Base-by-base conservation (phyloP, 2,888 invertebrate species). In the Drosophila austrosaltans region DNA sequence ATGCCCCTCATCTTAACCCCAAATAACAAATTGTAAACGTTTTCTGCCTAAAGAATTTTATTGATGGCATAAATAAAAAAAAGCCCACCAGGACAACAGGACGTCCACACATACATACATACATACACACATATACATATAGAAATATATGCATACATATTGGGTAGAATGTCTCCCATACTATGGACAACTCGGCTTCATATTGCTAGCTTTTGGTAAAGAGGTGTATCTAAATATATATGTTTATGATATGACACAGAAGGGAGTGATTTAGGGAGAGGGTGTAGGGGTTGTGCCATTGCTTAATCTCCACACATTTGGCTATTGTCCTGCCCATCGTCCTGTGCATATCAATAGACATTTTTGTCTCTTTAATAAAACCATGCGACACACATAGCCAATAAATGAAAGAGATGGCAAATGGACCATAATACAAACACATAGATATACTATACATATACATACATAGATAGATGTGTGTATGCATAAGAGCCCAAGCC, bases 61-160 rank as follows among this genome's bases (percentile, higher is more conserved):
- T 84, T 81, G 81, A 79, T 75, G 78, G 75, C 75, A 84, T 82
- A 82, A 81, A 82, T 76, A 79, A 79, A 72, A 16, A 16, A 61
- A 30, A 30, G 67, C 60, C 70, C 58, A 60, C 58, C 22, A 54
- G 30, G 53, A 48, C 54, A 44, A 32, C 22, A 16, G 44, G 39
- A 57, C 36, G 22, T 22, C 4, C 10, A 4, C n/a, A 12, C n/a
- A 12, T 40, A 20, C 8, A 25, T 40, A 20, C 8, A 25, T 30
- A 30, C 44, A 36, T 36, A 25, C 32, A 62, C 10, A 32, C 54
- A 16, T 42, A 36, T 20, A 10, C 22, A 1, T 40, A 12, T 16
- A 8, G 2, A 42, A 3, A 32, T 5, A 32, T 32, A 32, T 32
- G 32, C 5, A 32, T 42, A 72, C 28, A 58, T 56, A 60, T 74